phyloP scores from a whole-genome alignment of 2,888 invertebrate species.

The Ypsolopha sequella region DNA sequence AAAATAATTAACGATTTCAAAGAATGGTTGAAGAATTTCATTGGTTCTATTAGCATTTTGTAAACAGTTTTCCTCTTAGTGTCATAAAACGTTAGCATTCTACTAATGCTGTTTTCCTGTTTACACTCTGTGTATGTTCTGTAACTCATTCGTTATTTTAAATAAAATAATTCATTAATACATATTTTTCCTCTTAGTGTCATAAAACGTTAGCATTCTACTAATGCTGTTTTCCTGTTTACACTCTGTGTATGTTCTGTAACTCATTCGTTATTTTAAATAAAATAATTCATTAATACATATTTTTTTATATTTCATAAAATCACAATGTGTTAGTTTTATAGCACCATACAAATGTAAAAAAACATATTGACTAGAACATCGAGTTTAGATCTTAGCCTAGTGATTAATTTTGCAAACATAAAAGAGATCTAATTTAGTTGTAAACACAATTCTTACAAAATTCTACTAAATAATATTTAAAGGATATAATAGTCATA shows the following conservation, averaged over 20 bases:
- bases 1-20: slow-evolving; percentile 42
- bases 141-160: too few relatives aligned
- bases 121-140: neutral
- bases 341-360: slow-evolving; percentile 3
- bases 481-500: too few relatives aligned
- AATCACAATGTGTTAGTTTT: neutral
- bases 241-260: neutral
- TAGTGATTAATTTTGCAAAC: too few relatives aligned
- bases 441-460: too few relatives aligned
- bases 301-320: too few relatives aligned
- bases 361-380: neutral
- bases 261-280: too few relatives aligned
- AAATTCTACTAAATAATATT: too few relatives aligned
- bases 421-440: too few relatives aligned
- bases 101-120: neutral
- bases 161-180: too few relatives aligned
- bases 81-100: neutral
- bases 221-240: neutral
- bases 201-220: neutral
- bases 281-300: too few relatives aligned
- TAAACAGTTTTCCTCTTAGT: neutral
- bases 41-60: slow-evolving; percentile 10
- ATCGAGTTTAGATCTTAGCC: too few relatives aligned
- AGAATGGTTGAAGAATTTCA: slow-evolving; percentile 48
- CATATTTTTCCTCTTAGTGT: neutral